Base-by-base conservation (phyloP, 2,797 vertebrate genomes). In the Micrastur ruficollis region DNA sequence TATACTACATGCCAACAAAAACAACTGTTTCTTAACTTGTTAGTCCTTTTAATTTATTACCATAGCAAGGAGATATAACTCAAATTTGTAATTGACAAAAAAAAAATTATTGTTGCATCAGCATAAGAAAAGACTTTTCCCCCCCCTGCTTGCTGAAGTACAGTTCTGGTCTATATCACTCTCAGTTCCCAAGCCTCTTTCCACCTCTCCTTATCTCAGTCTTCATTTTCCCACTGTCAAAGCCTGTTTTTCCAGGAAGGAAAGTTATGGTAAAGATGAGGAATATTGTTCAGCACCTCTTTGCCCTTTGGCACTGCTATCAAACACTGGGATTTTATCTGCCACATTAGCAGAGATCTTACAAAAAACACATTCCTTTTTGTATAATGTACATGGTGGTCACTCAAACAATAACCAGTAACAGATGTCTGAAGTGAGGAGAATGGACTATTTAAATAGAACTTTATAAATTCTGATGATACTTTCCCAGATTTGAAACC, bases 321-420 rank as follows among this genome's bases (percentile, higher is more conserved):
- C 98, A 97, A 92, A 94, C 70, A 89, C 80, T 94, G 78, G 95
- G 85, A 87, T 81, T 96, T 94, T 85, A 90, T 76, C 47, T 81
- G 86, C 94, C 94, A 96, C 78, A 56, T 70, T 86, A 97, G 96
- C 75, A 58, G 58, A 86, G 86, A 85, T 92, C 86, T 94, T 97
- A 98, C 97, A 98, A 98, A 98, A 98, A 98, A 97, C 98, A 98
- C 98, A 98, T 98, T 98, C 97, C 95, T 98, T 98, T 98, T 97
- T 97, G 98, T 98, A 98, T 92, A 96, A 85, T 79, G 83, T 81
- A 88, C 97, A 98, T 97, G 98, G 98, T 98, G 98, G 98, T 97
- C 95, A 98, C 98, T 98, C 98, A 98, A 98, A 98, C 97, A 98
- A 98, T 98, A 99, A 98, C 98, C 98, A 98, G 96, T 96, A 98